Evolutionary conservation across 2,113 vertebrate species (phyloP).

Genomic region (Ameiurus melas): DNA sequence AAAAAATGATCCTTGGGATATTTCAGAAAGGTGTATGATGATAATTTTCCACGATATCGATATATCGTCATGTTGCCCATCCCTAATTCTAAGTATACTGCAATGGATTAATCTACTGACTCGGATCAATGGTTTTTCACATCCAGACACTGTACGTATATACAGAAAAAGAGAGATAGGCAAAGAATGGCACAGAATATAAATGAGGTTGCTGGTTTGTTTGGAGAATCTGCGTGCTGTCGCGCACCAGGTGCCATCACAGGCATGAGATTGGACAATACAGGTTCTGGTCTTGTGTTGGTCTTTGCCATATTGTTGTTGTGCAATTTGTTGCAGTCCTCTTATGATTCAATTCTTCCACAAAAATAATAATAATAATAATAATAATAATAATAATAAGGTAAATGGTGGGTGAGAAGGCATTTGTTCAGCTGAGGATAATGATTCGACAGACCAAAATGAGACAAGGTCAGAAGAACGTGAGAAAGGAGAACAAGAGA

Average conservation of each 20-base stretch:
- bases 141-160: slow-evolving; percentile 24
- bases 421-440: not conserved
- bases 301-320: not conserved
- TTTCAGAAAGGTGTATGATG: not conserved
- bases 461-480: not conserved
- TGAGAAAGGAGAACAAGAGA: no score
- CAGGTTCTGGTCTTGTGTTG: not conserved
- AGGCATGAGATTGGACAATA: not conserved
- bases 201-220: slow-evolving; percentile 50
- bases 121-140: slow-evolving; percentile 17
- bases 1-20: not conserved
- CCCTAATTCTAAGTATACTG: slow-evolving; percentile 9
- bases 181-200: slow-evolving; percentile 21
- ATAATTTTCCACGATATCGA: not conserved
- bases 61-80: not conserved
- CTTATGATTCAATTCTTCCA: not conserved
- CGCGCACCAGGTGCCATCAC: slow-evolving; percentile 8
- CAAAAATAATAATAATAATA: not conserved
- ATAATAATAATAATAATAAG: not conserved
- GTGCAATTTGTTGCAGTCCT: slow-evolving; percentile 11
- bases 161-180: slow-evolving; percentile 24
- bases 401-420: not conserved
- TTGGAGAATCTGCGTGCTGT: slow-evolving; percentile 33
- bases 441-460: not conserved
- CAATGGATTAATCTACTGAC: slow-evolving; percentile 22